phyloP scores from a whole-genome alignment of 2,113 vertebrate species.

The Eretmochelys imbricata region DNA sequence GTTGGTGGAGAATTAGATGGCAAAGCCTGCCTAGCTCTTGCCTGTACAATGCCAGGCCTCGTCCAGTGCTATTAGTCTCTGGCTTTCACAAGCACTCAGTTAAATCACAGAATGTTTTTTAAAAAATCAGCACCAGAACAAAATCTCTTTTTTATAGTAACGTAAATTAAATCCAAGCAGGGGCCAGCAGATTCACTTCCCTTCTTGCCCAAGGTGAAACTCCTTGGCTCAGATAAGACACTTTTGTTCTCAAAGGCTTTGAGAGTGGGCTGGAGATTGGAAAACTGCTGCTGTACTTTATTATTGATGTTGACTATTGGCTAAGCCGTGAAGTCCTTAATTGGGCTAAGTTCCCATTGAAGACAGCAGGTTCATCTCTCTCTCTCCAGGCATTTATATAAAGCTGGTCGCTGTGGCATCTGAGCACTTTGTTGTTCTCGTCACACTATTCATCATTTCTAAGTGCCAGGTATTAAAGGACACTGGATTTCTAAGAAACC shows the following conservation, averaged over 20 bases:
- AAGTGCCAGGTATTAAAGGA: neutral
- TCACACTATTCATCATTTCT: accelerated
- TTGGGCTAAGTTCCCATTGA: neutral
- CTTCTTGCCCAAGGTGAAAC: neutral
- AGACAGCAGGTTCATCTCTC: neutral
- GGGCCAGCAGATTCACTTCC: constrained; percentile 7
- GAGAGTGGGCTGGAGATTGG: neutral
- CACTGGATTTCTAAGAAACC: neutral
- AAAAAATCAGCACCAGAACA: constrained; percentile 17
- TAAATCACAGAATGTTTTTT: constrained; percentile 10
- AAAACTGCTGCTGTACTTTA: neutral
- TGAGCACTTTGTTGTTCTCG: neutral
- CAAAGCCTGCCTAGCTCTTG: neutral
- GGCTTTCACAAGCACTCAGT: neutral
- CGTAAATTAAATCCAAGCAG: constrained; percentile 24
- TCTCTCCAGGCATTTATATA: accelerated
- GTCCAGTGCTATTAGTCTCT: neutral
- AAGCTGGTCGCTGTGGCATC: neutral
- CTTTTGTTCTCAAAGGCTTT: neutral
- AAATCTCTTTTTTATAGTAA: constrained; percentile 28
- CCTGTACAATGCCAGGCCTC: neutral
- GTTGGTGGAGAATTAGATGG: neutral
- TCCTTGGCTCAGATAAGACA: neutral
- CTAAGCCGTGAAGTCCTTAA: neutral
- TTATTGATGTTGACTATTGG: neutral